A percentile compares a stretch with the other conserved stretches of the same genome.
These are phyloP conservation scores for Gorsachius goisagi DNA, from an alignment of 2,113 vertebrate species.

Conservation along the genomic window DNA sequence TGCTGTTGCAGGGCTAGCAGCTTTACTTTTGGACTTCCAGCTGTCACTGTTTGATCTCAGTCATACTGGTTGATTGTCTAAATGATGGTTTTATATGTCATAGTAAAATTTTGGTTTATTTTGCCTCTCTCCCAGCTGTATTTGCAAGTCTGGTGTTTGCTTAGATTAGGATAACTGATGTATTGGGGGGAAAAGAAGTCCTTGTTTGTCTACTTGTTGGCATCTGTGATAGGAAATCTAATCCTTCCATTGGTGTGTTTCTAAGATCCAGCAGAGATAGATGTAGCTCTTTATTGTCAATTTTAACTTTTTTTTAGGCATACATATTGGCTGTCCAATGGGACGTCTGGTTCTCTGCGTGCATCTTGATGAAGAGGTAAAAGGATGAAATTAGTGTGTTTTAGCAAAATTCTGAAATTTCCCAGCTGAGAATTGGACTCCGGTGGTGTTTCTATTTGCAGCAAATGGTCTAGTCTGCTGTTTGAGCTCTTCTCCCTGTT, in stretches of 20 bases:
- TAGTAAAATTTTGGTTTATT: constrained; percentile 40
- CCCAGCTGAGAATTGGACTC: background rate
- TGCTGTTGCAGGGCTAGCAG: background rate
- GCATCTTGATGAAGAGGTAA: constrained; percentile 15
- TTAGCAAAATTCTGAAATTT: background rate
- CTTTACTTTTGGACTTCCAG: constrained; percentile 26
- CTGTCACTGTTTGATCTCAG: constrained; percentile 20
- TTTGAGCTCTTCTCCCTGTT: background rate
- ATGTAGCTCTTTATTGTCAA: background rate
- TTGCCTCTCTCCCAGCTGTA: constrained; percentile 31
- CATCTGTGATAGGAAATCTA: constrained; percentile 7
- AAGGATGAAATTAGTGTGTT: background rate
- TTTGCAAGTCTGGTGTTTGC: constrained; percentile 40
- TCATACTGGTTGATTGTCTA: background rate
- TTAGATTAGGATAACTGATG: constrained; percentile 42
- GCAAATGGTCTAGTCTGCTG: background rate
- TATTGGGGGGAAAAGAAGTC: constrained; percentile 5
- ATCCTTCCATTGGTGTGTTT: constrained; percentile 12
- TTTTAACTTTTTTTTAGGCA: background rate
- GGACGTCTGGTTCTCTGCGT: background rate
- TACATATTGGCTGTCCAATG: background rate
- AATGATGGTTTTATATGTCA: constrained; percentile 13
- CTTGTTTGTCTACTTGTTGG: constrained; percentile 42
- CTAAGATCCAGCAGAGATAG: constrained; percentile 3
- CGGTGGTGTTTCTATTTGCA: background rate